Percentiles rank a stretch among this genome's conserved stretches.
Conservation (phyloP, 2,888 invertebrate species). For the Empis stercorea region DNA sequence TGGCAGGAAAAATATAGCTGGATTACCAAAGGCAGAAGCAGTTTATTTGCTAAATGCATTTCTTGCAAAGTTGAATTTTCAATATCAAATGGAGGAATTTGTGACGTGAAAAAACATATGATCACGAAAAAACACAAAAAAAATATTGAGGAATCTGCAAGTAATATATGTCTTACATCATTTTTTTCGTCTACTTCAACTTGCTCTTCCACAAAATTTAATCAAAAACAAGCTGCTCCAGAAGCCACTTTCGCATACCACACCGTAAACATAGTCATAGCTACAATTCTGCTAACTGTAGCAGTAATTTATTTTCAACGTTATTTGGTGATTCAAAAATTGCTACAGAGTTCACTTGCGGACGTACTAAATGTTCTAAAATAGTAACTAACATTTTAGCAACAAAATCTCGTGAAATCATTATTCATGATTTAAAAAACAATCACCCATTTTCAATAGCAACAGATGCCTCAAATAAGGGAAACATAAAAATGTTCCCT, state of each 20-base stretch:
- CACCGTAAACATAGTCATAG: conserved; percentile 7
- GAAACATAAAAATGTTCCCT: conserved; percentile 2
- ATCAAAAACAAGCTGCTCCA: background rate
- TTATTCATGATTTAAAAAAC: conserved; percentile 1
- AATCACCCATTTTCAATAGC: conserved; percentile 3
- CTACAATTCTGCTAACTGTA: conserved; percentile 5
- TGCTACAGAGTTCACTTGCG: conserved; percentile 6
- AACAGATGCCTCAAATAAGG: conserved; percentile 5
- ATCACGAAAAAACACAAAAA: background rate
- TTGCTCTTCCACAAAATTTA: background rate
- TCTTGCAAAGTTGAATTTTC: background rate
- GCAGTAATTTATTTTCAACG: conserved; percentile 3
- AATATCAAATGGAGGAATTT: conserved; percentile 1
- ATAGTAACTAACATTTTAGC: conserved; percentile 2
- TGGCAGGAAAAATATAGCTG: background rate
- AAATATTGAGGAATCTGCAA: background rate
- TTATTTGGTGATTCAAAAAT: conserved; percentile 7
- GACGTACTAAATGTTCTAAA: conserved; percentile 3
- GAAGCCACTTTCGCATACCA: conserved; percentile 6
- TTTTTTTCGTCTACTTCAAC: background rate
- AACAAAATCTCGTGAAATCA: conserved; percentile 2
- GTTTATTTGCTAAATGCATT: background rate
- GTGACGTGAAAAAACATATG: background rate
- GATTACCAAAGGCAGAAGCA: background rate
- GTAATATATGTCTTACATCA: background rate